Conservation (phyloP, 2,113 vertebrate genomes). For the Cyprinodon brontotheroides region DNA sequence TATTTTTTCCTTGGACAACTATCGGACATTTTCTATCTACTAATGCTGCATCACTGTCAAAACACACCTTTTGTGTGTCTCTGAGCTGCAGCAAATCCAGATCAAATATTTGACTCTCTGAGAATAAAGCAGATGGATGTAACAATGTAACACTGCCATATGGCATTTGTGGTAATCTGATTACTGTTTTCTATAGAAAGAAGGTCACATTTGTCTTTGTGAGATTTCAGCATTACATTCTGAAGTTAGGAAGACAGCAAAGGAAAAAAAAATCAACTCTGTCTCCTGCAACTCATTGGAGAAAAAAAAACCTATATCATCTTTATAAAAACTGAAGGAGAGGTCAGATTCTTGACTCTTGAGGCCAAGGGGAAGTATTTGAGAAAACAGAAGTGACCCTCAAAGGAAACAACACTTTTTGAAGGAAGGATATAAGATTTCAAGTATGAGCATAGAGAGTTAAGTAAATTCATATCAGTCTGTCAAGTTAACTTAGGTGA, state of each 20-base stretch:
- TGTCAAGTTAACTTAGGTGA: conserved; percentile 19
- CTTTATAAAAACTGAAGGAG: conserved; percentile 1
- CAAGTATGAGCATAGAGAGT: conserved; percentile 2
- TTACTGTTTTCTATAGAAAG: not conserved
- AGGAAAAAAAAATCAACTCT: not conserved
- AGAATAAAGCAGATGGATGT: not conserved
- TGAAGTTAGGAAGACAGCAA: conserved; percentile 5
- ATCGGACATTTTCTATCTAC: not conserved
- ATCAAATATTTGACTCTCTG: not conserved
- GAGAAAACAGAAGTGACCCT: conserved; percentile 9
- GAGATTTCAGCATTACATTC: not conserved
- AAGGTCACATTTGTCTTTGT: conserved; percentile 24
- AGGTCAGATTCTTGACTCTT: conserved; percentile 21
- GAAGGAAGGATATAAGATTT: not conserved
- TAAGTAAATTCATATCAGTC: conserved; percentile 13
- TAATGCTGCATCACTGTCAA: not conserved
- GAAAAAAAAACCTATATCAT: not conserved
- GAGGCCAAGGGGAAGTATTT: conserved; percentile 6
- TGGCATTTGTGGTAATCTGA: conserved; percentile 20
- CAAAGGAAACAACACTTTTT: not conserved
- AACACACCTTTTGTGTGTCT: not conserved
- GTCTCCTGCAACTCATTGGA: not conserved
- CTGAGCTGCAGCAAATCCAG: not conserved
- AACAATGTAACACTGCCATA: not conserved
- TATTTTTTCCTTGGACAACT: not conserved